Evolutionary conservation across 2,888 invertebrate species (phyloP).

Genomic region (Chouioia cunea): DNA sequence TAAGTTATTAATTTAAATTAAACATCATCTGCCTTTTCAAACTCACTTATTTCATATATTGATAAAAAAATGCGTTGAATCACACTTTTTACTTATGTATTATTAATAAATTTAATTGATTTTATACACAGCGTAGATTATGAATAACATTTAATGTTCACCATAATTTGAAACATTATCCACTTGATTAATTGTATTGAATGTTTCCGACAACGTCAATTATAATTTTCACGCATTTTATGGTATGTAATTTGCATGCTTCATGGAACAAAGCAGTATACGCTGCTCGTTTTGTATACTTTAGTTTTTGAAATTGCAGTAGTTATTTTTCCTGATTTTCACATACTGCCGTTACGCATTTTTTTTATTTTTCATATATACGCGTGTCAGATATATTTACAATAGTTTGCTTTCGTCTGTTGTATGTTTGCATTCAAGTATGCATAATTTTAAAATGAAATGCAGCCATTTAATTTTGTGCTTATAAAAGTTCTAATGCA

Average conservation of each 20-base stretch:
- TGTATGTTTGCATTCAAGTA: constrained; percentile 24
- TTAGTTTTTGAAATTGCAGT: constrained; percentile 27
- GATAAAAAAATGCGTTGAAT: constrained; percentile 30
- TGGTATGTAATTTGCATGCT: constrained; percentile 11
- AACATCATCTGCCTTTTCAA: constrained; percentile 11
- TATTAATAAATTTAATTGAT: constrained; percentile 7
- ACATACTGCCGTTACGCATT: constrained; percentile 6
- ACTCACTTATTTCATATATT: constrained; percentile 5
- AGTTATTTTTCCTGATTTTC: constrained; percentile 14
- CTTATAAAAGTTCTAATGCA: constrained; percentile 39
- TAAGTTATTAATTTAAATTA: not conserved
- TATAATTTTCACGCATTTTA: constrained; percentile 7
- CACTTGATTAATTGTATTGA: constrained; percentile 8
- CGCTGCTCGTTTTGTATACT: constrained; percentile 24
- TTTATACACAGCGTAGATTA: constrained; percentile 20
- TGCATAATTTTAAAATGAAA: constrained; percentile 26
- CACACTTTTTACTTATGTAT: constrained; percentile 24
- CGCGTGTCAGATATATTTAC: constrained; percentile 37
- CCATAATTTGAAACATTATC: constrained; percentile 24
- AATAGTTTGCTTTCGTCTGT: constrained; percentile 32
- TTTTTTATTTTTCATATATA: constrained; percentile 24
- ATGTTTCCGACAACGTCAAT: constrained; percentile 8
- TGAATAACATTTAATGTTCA: constrained; percentile 16
- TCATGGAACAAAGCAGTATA: constrained; percentile 33
- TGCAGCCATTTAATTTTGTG: constrained; percentile 18